phyloP scores from a whole-genome alignment of 2,888 invertebrate species.

The Protonemura montana region DNA sequence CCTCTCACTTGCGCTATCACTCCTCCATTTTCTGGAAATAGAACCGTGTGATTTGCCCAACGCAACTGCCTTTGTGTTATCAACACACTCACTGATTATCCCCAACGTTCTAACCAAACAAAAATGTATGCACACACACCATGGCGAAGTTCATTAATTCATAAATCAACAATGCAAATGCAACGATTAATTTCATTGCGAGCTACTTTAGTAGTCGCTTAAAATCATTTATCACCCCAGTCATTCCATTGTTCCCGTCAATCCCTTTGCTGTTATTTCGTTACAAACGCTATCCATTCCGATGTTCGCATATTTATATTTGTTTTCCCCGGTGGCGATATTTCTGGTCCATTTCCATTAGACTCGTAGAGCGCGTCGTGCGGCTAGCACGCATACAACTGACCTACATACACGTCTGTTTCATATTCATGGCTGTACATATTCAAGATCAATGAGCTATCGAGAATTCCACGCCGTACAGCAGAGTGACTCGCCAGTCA shows the following conservation, averaged over 20 bases:
- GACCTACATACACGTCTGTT: not conserved
- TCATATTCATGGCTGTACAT: not conserved
- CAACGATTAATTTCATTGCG: not conserved
- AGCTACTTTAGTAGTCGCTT: not conserved
- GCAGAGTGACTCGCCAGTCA: not conserved
- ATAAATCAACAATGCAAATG: slow-evolving; percentile 12
- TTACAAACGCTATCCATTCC: not conserved
- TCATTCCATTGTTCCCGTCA: not conserved
- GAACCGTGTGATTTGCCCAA: not conserved
- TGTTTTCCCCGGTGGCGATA: not conserved
- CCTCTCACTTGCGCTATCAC: not conserved
- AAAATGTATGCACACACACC: not conserved
- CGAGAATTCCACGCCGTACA: not conserved
- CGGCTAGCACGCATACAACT: not conserved
- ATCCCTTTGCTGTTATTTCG: not conserved
- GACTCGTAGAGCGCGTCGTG: not conserved
- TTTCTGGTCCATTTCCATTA: not conserved
- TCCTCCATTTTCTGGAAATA: slow-evolving; percentile 2
- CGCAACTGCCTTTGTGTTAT: not conserved
- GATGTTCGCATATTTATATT: not conserved
- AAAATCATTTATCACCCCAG: not conserved
- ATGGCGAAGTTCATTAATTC: not conserved
- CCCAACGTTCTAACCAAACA: not conserved
- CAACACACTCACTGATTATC: not conserved
- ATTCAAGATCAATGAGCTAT: not conserved